Conservation (phyloP, 2,888 invertebrate genomes). For the Eumacrocentrus americanus region DNA sequence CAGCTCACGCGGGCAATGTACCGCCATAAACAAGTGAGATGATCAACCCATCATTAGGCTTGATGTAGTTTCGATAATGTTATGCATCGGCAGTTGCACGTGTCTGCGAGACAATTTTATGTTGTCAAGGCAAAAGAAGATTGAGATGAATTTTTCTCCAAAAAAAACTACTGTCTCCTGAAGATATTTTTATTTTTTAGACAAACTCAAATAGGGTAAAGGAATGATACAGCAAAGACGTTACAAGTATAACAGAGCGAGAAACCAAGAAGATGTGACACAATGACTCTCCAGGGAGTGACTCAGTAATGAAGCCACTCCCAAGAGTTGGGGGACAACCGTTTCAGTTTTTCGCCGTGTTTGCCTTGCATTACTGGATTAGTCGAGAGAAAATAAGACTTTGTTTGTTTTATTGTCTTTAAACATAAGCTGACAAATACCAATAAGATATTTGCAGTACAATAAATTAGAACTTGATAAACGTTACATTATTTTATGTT, state of each 20-base stretch:
- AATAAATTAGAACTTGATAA: too few species aligned
- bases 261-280: slow-evolving; percentile 54
- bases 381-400: slow-evolving; percentile 41
- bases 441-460: too few species aligned
- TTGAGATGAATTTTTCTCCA: slow-evolving; percentile 21
- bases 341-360: slow-evolving; percentile 33
- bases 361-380: slow-evolving; percentile 56
- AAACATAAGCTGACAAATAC: too few species aligned
- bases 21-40: slow-evolving; percentile 36
- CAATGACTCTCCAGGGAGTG: slow-evolving; percentile 57
- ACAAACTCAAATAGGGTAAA: too few species aligned
- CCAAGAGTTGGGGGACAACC: slow-evolving; percentile 32
- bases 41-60: slow-evolving; percentile 35
- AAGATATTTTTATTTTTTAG: slow-evolving; percentile 3
- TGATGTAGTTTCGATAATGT: slow-evolving; percentile 30
- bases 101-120: slow-evolving; percentile 19
- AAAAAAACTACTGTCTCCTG: slow-evolving; percentile 3
- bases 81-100: slow-evolving; percentile 29
- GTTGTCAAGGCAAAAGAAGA: slow-evolving; percentile 20
- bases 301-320: slow-evolving; percentile 56
- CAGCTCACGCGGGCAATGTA: slow-evolving; percentile 23
- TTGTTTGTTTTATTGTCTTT: not conserved
- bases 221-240: too few species aligned
- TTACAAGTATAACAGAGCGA: slow-evolving; percentile 47
- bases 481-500: too few species aligned